Evolutionary conservation across 2,888 invertebrate species (phyloP), one percentile per base, ranked within the genome.

Genomic region (Stictocephala bisonia): DNA sequence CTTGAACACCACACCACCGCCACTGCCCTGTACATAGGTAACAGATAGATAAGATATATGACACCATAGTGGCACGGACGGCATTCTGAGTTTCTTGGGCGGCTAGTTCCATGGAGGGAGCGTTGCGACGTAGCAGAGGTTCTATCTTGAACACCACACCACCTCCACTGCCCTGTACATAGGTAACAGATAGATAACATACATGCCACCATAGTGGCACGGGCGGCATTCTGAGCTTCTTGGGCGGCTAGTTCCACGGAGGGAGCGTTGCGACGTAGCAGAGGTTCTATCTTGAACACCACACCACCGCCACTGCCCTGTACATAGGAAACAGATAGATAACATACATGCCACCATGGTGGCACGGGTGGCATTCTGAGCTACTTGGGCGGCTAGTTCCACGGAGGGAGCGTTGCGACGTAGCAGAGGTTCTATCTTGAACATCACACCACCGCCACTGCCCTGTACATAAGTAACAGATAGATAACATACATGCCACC

Each of bases 381-480:
- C 75, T 69, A 79, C 76, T 66, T 80, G 81, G 51, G 80, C 78
- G 20, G 79, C 79, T 26, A 80, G 76, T 77, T 81, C 81, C 11
- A 81, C 80, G 3, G 80, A 79, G 13, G 80, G 79, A 1, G 81
- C 81, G 74, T 82, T 80, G 44, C 81, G 77, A 20, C 79, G 71
- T 13, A 82, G 77, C 26, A 82, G 78, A 20, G 81, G 81, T 72
- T 81, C 81, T 73, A 82, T 79, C 75, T 80, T 81, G 79, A 81
- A 81, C 15, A 77, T 74, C 24, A 75, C 68, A 15, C 76, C 75
- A n/a, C n/a, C n/a, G n/a, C n/a, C n/a, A 26, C 53, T 64, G 69
- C 31, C 58, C 67, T 68, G 50, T 22, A 67, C n/a, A n/a, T n/a
- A n/a, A n/a, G n/a, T n/a, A n/a, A n/a, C n/a, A n/a, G n/a, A n/a